Conservation (phyloP, 2,113 vertebrate species). For the Butorides virescens region DNA sequence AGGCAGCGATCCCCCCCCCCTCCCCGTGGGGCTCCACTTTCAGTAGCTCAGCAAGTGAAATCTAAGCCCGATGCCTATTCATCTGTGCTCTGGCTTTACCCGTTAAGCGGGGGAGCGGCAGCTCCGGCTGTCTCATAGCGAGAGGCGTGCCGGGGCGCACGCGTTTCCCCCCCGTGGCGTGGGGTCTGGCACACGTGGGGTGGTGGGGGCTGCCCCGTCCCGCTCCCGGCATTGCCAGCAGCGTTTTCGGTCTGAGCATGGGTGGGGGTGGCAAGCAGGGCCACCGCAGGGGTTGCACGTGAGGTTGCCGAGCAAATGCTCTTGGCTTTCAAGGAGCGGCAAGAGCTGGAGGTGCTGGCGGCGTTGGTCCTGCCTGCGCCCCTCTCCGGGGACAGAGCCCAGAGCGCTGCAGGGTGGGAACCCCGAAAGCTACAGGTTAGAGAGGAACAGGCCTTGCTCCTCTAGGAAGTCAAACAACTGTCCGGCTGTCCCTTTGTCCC, state of each 20-base stretch:
- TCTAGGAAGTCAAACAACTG: background rate
- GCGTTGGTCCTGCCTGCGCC: background rate
- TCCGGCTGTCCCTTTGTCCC: background rate
- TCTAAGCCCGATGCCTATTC: background rate
- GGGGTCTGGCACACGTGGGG: background rate
- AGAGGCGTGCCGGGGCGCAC: fast-evolving
- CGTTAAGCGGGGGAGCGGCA: background rate
- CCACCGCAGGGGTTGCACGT: fast-evolving
- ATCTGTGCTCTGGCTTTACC: background rate
- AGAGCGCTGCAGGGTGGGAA: background rate
- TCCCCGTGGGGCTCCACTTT: background rate
- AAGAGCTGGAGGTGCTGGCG: background rate
- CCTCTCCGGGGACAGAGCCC: background rate
- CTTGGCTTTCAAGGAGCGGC: background rate
- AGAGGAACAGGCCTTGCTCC: background rate
- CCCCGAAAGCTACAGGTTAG: background rate
- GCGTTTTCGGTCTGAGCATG: background rate
- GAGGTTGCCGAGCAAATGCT: fast-evolving
- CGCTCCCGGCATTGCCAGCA: background rate
- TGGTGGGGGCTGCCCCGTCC: background rate
- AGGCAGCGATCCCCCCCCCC: background rate
- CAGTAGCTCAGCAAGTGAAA: background rate
- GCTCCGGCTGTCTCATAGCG: background rate
- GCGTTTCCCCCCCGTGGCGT: fast-evolving
- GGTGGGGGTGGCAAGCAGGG: fast-evolving